Conservation (phyloP, 2,113 vertebrate genomes). For the Hippolais icterina region DNA sequence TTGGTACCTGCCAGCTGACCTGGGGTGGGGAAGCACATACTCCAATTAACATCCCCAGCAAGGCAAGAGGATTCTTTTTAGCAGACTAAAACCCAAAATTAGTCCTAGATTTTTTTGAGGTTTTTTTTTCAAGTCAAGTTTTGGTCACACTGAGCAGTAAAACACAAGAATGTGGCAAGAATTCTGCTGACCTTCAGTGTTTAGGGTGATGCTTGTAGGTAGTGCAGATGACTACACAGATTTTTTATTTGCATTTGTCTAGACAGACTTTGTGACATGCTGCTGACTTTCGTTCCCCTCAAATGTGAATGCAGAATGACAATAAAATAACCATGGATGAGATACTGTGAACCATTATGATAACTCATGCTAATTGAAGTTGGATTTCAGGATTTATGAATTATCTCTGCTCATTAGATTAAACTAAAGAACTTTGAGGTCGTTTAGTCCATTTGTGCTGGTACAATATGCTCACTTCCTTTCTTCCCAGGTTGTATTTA, state of each 20-base stretch:
- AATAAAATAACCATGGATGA: background rate
- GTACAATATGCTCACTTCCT: background rate
- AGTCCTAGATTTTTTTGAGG: background rate
- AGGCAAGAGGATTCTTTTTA: background rate
- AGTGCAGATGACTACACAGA: background rate
- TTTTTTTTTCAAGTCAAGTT: background rate
- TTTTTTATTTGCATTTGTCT: background rate
- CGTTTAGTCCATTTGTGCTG: background rate
- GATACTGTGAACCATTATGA: background rate
- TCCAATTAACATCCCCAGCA: background rate
- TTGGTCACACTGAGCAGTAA: background rate
- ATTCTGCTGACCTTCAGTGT: background rate
- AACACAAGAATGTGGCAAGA: background rate
- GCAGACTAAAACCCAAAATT: background rate
- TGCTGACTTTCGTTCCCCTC: background rate
- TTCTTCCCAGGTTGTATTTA: background rate
- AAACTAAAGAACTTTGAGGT: background rate
- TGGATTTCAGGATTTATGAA: background rate
- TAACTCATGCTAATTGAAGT: background rate
- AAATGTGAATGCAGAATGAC: background rate
- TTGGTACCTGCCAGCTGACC: background rate
- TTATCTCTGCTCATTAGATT: background rate
- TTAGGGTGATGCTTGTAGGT: background rate
- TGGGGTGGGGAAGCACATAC: background rate
- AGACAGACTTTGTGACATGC: background rate